phyloP scores from a whole-genome alignment of 2,113 vertebrate genomes.

The Sebastes fasciatus region DNA sequence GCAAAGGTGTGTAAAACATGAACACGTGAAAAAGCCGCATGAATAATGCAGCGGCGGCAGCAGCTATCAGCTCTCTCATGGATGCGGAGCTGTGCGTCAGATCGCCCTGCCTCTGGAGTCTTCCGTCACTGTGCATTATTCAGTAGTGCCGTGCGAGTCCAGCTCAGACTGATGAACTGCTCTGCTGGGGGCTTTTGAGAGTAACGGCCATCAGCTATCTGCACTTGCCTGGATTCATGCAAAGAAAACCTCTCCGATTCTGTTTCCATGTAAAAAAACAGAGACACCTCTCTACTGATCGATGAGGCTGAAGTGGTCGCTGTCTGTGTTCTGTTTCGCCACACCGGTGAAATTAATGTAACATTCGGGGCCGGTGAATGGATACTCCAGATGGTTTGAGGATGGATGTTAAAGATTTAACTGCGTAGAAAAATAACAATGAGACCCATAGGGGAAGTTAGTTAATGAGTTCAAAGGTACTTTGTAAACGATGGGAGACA shows the following conservation, averaged over 20 bases:
- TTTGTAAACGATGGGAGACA: slow-evolving; percentile 40
- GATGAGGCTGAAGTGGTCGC: slow-evolving; percentile 27
- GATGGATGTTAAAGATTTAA: slow-evolving; percentile 55
- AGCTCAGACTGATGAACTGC: slow-evolving; percentile 60
- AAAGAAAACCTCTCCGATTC: slow-evolving; percentile 11
- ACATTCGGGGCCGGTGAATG: slow-evolving; percentile 28
- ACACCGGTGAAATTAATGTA: slow-evolving; percentile 47
- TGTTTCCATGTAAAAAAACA: slow-evolving; percentile 43
- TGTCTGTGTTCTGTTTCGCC: slow-evolving; percentile 39
- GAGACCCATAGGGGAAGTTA: slow-evolving; percentile 30
- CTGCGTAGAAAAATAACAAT: slow-evolving; percentile 50
- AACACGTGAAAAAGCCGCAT: slow-evolving; percentile 42
- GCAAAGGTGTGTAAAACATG: slow-evolving; percentile 62
- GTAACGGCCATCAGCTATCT: slow-evolving; percentile 63
- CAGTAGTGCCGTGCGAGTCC: slow-evolving; percentile 37
- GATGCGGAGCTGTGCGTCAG: slow-evolving; percentile 51
- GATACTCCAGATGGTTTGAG: slow-evolving; percentile 62
- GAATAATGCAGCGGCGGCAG: slow-evolving; percentile 57
- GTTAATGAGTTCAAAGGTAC: slow-evolving; percentile 60
- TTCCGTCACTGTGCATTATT: slow-evolving; percentile 71
- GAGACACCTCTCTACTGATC: slow-evolving; percentile 21
- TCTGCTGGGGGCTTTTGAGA: slow-evolving; percentile 66
- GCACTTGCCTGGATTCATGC: slow-evolving; percentile 20
- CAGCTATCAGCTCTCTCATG: slow-evolving; percentile 43
- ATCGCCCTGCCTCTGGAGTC: slow-evolving; percentile 59